Evolutionary conservation across 2,888 invertebrate species (phyloP), one percentile per base, ranked within the genome.

Genomic region (Abscondita cerata): DNA sequence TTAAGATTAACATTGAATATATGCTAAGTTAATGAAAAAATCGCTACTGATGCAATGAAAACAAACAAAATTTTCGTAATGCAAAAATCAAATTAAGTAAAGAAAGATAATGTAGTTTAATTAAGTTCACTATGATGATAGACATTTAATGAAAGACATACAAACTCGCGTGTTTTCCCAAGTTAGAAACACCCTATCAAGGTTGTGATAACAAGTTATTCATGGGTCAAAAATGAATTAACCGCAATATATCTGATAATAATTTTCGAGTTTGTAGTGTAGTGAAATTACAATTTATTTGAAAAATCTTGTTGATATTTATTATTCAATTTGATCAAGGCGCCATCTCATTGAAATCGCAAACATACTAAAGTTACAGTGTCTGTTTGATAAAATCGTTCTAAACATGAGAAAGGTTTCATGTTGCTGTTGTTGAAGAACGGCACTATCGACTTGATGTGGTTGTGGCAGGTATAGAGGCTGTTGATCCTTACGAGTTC

Each of bases 351-450:
- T n/a, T 25, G 6, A 25, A 25, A 6, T 25, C n/a, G n/a, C n/a
- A n/a, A n/a, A n/a, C n/a, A n/a, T n/a, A n/a, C n/a, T n/a, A n/a
- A n/a, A n/a, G n/a, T n/a, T n/a, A n/a, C n/a, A n/a, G n/a, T n/a
- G n/a, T n/a, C n/a, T n/a, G n/a, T n/a, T n/a, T n/a, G 25, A 25
- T 4, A 25, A 25, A 15, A 81, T 86, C 80, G 73, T 91, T 91
- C 91, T 91, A 91, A 75, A 91, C 89, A 81, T 92, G 91, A 80
- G 89, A 91, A 76, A n/a, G n/a, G n/a, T n/a, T n/a, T 89, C 88
- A 77, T 89, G 89, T 73, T 87, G 89, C 74, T 89, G 89, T 75
- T 81, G 81, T 68, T 81, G 81, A 60, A 81, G 68, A 33, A 81
- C 81, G 36, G 80, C 80, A 68, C 75, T 80, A 68, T 80, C 80